Conservation (phyloP, 2,888 invertebrate species). For the Netelia inedita region DNA sequence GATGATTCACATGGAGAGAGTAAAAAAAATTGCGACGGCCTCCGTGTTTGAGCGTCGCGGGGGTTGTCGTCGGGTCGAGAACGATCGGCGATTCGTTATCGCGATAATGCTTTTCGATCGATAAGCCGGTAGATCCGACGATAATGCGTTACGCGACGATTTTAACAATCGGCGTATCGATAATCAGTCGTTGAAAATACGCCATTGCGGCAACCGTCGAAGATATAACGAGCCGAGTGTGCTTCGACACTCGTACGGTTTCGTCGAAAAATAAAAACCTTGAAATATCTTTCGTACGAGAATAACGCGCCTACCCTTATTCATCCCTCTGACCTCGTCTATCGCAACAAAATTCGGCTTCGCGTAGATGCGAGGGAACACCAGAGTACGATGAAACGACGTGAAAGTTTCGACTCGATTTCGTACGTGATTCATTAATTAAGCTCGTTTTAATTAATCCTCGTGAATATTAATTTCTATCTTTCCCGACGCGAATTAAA, state of each 20-base stretch:
- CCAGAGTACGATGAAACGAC: neutral
- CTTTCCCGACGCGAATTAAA: neutral
- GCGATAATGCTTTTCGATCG: constrained; percentile 65
- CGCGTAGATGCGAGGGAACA: neutral
- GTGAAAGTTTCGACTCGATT: constrained; percentile 14
- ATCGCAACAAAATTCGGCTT: neutral
- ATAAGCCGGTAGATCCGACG: constrained; percentile 63
- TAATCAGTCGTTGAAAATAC: constrained; percentile 38
- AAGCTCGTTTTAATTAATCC: neutral
- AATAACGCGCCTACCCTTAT: neutral
- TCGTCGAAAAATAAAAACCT: constrained; percentile 37
- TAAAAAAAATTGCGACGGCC: constrained; percentile 44
- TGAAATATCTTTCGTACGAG: constrained; percentile 18
- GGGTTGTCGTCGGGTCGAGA: constrained; percentile 17
- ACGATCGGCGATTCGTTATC: constrained; percentile 46
- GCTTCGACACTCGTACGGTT: constrained; percentile 44
- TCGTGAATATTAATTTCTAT: neutral
- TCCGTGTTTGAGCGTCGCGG: constrained; percentile 6
- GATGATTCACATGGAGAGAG: constrained; percentile 62
- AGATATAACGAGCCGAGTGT: neutral
- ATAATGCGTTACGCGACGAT: constrained; percentile 44
- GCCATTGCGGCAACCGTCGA: constrained; percentile 10
- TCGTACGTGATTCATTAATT: constrained; percentile 32
- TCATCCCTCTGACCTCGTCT: neutral
- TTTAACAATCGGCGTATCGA: constrained; percentile 22